Evolutionary conservation across 2,888 invertebrate species (phyloP).

Genomic region (Hypena proboscidalis): DNA sequence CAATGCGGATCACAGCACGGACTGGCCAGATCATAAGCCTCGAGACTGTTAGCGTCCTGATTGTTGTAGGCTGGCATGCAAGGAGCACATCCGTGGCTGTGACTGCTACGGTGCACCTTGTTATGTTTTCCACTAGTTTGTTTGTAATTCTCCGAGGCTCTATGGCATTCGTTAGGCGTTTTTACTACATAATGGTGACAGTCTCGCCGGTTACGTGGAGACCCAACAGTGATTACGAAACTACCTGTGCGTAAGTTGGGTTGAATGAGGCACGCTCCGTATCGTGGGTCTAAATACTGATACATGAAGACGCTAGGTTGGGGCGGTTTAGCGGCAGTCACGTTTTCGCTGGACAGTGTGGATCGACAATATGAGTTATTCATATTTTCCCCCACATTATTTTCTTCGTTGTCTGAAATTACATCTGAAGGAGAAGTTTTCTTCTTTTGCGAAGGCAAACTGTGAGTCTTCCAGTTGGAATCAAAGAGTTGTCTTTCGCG

Average conservation of each 20-base stretch:
- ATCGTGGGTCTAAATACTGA: constrained; percentile 90
- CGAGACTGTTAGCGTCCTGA: constrained; percentile 91
- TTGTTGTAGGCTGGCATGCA: constrained; percentile 87
- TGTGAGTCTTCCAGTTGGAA: constrained; percentile 96
- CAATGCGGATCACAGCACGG: constrained; percentile 95
- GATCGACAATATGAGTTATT: constrained; percentile 89
- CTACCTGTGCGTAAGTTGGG: constrained; percentile 88
- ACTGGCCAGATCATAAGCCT: constrained; percentile 94
- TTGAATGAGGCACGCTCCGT: constrained; percentile 88
- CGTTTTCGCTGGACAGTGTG: constrained; percentile 93
- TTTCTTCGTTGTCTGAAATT: constrained; percentile 74
- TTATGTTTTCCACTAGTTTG: constrained; percentile 63
- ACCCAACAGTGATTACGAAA: constrained; percentile 90
- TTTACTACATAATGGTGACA: constrained; percentile 89
- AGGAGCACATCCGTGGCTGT: constrained; percentile 88
- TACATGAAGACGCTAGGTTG: constrained; percentile 85
- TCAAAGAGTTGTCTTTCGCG: constrained; percentile 93
- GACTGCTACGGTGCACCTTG: constrained; percentile 67
- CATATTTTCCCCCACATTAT: constrained; percentile 73
- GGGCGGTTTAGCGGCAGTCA: constrained; percentile 79
- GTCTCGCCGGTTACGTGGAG: constrained; percentile 87
- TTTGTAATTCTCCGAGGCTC: constrained; percentile 67
- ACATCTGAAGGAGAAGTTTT: constrained; percentile 85
- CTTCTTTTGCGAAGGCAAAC: constrained; percentile 93
- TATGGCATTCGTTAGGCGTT: constrained; percentile 66